A percentile compares a stretch with the other conserved stretches of the same genome.
Conservation (phyloP, 2,888 invertebrate genomes). For the Heteropelma amictum region DNA sequence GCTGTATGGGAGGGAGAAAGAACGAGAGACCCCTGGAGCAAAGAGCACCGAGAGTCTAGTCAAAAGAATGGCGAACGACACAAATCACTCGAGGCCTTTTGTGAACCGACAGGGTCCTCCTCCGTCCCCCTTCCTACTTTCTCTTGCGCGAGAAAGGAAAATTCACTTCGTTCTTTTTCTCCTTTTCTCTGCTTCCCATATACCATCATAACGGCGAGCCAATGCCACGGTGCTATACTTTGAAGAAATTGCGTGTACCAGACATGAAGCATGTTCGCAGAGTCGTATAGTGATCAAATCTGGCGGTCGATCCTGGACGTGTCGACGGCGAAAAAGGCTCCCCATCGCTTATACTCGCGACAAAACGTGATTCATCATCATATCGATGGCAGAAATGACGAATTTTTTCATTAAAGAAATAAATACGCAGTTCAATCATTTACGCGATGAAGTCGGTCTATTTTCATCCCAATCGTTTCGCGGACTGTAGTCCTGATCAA, state of each 20-base stretch:
- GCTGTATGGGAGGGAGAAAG: constrained; percentile 35
- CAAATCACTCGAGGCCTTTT: constrained; percentile 75
- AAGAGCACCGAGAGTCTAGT: constrained; percentile 60
- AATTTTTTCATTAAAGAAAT: no score
- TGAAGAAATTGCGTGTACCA: constrained; percentile 35
- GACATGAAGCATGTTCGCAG: constrained; percentile 23
- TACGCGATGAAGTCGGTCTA: no score
- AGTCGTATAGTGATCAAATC: constrained; percentile 2
- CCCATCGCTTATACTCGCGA: neutral
- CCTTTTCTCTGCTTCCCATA: constrained; percentile 15
- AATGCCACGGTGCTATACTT: constrained; percentile 22
- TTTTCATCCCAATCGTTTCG: no score
- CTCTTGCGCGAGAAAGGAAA: constrained; percentile 49
- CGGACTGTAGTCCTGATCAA: no score
- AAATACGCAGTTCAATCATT: no score
- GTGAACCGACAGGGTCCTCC: constrained; percentile 58
- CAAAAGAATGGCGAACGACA: constrained; percentile 75
- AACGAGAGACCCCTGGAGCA: constrained; percentile 44
- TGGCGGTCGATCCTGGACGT: constrained; percentile 13
- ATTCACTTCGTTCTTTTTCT: constrained; percentile 51
- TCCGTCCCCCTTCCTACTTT: constrained; percentile 32
- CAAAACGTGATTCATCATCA: no score
- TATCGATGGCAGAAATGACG: no score
- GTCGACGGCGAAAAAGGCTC: no score
- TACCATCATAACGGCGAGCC: constrained; percentile 6